A percentile compares a stretch with the other conserved stretches of the same genome.
Conservation (phyloP, 2,888 invertebrate genomes). For the Parnassius apollo region DNA sequence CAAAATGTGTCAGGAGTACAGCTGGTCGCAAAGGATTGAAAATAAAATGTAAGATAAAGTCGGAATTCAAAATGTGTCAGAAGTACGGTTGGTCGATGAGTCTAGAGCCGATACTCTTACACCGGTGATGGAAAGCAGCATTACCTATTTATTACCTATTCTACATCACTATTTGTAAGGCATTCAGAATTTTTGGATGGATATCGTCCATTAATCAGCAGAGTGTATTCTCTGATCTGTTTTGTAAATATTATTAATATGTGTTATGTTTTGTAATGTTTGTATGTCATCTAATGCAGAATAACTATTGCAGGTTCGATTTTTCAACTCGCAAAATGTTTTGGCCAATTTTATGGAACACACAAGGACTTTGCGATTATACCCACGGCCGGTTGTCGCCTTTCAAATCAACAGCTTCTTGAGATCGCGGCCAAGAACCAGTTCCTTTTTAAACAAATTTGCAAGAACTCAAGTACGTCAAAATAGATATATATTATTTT, state of each 20-base stretch:
- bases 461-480: slow-evolving; percentile 91
- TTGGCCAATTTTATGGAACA: slow-evolving; percentile 99
- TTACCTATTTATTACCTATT: too few species aligned
- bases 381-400: slow-evolving; percentile 99
- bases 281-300: background rate
- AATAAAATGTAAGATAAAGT: too few species aligned
- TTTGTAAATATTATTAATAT: background rate
- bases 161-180: too few species aligned
- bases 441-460: slow-evolving; percentile 94
- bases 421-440: slow-evolving; percentile 93
- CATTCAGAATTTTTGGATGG: too few species aligned
- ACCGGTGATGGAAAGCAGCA: too few species aligned
- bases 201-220: background rate
- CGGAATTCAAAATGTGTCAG: too few species aligned
- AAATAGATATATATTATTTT: background rate
- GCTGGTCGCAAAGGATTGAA: too few species aligned
- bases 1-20: too few species aligned
- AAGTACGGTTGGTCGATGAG: too few species aligned
- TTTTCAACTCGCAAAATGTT: slow-evolving; percentile 98
- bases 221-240: background rate
- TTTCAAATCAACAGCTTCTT: slow-evolving; percentile 98
- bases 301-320: slow-evolving; percentile 86
- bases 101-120: too few species aligned
- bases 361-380: slow-evolving; percentile 96
- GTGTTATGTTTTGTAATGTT: background rate